Evolutionary conservation across 2,888 invertebrate genomes (phyloP), one percentile per base, ranked within the genome.

Genomic region (Tineola bisselliella): DNA sequence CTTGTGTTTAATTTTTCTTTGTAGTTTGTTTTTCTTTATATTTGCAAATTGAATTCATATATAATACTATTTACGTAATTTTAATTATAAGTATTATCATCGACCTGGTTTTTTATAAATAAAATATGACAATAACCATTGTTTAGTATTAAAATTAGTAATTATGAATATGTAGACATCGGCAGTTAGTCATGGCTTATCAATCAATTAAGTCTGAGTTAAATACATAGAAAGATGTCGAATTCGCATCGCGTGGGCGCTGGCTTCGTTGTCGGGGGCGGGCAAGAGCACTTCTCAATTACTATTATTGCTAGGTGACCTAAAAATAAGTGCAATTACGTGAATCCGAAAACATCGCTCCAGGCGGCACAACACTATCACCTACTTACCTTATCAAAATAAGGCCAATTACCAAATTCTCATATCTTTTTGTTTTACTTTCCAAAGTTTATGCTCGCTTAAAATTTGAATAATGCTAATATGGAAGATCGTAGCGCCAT

Each of bases 221-320:
- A 66, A 66, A 62, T n/a, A n/a, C 63, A 60, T 68, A 67, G 63
- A 64, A 63, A 63, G 66, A 66, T 63, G 64, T 64, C 61, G 62
- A 62, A 57, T 62, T 62, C 58, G 54, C 60, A 18, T 11, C 57
- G 63, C 17, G 54, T 54, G 54, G 12, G 48, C 19, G 59, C 19
- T 43, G 43, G 56, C 54, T 59, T 59, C 33, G 10, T 17, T n/a
- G n/a, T 64, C 63, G 63, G 61, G 65, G 70, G 69, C 71, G 69
- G 67, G 71, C 6, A 25, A 67, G 61, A 65, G 69, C 71, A 69
- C 69, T 68, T 70, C 72, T 70, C 75, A 74, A 78, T 77, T 74
- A 76, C 71, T 69, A 73, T 75, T 75, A 81, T 76, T 75, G 74
- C 70, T 70, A 74, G 76, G 71, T 74, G 83, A 83, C 84, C 82